A percentile compares a stretch with the other conserved stretches of the same genome.
These are phyloP conservation scores for Lasioglossum figueresi DNA, from an alignment of 2,888 invertebrate genomes.

Conservation along the genomic window DNA sequence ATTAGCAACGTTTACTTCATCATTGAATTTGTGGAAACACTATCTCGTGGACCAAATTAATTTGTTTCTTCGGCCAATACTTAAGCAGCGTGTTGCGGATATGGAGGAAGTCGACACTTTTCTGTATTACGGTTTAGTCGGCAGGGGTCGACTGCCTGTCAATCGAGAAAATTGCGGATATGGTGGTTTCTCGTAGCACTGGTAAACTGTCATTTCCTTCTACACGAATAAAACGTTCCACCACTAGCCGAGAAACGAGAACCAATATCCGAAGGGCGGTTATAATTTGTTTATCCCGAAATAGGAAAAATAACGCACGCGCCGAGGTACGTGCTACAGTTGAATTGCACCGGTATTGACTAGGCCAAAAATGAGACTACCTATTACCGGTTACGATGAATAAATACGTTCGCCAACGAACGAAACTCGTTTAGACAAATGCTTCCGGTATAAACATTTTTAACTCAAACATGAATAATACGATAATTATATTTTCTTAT, in stretches of 20 bases:
- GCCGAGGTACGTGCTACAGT: neutral
- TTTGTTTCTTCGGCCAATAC: neutral
- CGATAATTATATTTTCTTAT: neutral
- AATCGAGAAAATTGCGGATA: slow-evolving; percentile 25
- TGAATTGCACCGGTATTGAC: neutral
- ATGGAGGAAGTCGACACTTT: neutral
- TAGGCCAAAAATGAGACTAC: neutral
- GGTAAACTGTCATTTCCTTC: slow-evolving; percentile 24
- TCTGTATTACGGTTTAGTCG: neutral
- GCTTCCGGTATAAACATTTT: neutral
- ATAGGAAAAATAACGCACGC: neutral
- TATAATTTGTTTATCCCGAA: slow-evolving; percentile 37
- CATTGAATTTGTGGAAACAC: neutral
- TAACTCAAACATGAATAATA: neutral
- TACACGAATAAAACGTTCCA: neutral
- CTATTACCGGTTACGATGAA: neutral
- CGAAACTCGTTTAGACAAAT: neutral
- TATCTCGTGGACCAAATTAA: neutral
- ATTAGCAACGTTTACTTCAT: neutral
- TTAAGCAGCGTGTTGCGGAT: slow-evolving; percentile 2
- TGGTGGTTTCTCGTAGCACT: neutral
- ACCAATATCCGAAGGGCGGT: slow-evolving; percentile 34
- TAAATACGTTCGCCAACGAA: neutral
- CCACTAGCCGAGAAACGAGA: neutral
- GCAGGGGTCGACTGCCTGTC: neutral